Percentiles rank a stretch among this genome's conserved stretches.
Evolutionary conservation across 2,797 vertebrate genomes (phyloP).

Genomic region (Gobio occitaniae): DNA sequence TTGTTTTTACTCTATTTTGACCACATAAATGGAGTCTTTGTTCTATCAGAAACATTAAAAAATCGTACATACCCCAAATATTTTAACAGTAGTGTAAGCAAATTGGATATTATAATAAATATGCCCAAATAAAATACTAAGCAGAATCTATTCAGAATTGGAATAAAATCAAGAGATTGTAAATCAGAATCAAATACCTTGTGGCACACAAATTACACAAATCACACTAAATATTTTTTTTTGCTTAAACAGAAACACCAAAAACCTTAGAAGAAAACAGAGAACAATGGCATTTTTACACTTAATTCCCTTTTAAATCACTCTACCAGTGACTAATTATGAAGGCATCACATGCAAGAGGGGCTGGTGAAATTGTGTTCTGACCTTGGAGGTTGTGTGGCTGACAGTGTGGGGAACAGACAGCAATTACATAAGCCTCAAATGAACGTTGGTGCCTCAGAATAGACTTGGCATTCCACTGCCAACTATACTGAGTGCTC

Average conservation of each 20-base stretch:
- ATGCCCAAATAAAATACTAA: background rate
- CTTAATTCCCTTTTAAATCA: conserved; percentile 71
- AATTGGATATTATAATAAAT: background rate
- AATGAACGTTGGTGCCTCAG: conserved; percentile 61
- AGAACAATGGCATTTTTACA: conserved; percentile 64
- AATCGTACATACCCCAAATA: background rate
- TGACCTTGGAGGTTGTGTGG: conserved; percentile 74
- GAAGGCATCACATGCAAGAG: conserved; percentile 66
- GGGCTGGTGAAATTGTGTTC: conserved; percentile 64
- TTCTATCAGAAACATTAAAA: background rate
- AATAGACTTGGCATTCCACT: conserved; percentile 66
- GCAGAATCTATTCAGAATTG: background rate
- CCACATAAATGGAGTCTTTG: background rate
- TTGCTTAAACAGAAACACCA: background rate
- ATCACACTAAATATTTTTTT: background rate
- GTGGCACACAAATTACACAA: background rate
- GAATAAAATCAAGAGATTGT: background rate
- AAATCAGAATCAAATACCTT: background rate
- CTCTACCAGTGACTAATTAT: conserved; percentile 79
- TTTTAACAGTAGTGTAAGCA: background rate
- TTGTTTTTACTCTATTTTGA: background rate
- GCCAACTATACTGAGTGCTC: conserved; percentile 67
- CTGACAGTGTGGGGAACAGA: conserved; percentile 66
- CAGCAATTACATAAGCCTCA: conserved; percentile 64
- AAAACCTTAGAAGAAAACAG: background rate